phyloP scores from a whole-genome alignment of 1,140 invertebrate genomes.

The Fopius arisanus region DNA sequence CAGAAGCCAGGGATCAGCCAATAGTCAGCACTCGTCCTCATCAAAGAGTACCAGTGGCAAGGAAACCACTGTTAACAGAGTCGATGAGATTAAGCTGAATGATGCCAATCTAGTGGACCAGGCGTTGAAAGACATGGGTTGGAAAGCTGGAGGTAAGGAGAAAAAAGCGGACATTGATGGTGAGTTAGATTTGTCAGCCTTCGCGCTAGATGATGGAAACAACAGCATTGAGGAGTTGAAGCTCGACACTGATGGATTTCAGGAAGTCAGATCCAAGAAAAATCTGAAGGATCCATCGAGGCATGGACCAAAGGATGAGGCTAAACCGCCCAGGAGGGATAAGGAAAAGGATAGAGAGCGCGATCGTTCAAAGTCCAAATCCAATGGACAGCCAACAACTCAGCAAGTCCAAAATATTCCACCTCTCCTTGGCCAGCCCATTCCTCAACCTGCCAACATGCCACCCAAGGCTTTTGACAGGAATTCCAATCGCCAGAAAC shows the following conservation, averaged over 20 bases:
- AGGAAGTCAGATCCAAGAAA: conserved; percentile 87
- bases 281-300: conserved; percentile 70
- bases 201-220: conserved; percentile 50
- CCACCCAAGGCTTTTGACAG: conserved; percentile 69
- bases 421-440: conserved; percentile 61
- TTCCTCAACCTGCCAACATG: conserved; percentile 61
- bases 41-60: conserved; percentile 46
- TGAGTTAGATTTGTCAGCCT: conserved; percentile 60
- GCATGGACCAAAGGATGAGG: conserved; percentile 66
- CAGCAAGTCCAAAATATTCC: conserved; percentile 64
- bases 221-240: conserved; percentile 53
- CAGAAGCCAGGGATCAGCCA: conserved; percentile 49
- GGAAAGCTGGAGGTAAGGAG: conserved; percentile 59
- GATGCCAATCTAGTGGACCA: conserved; percentile 69
- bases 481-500: conserved; percentile 64
- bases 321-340: conserved; percentile 53
- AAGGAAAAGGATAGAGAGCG: conserved; percentile 61
- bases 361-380: conserved; percentile 59
- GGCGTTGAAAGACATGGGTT: conserved; percentile 66
- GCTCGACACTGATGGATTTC: conserved; percentile 78
- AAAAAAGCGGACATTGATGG: conserved; percentile 56
- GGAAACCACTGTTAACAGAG: conserved; percentile 66
- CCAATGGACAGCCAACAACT: conserved; percentile 50
- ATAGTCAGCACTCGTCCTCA: conserved; percentile 35
- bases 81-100: conserved; percentile 69